These are phyloP conservation scores for Fragum whitleyi DNA, from an alignment of 2,888 invertebrate genomes.

Conservation along the genomic window DNA sequence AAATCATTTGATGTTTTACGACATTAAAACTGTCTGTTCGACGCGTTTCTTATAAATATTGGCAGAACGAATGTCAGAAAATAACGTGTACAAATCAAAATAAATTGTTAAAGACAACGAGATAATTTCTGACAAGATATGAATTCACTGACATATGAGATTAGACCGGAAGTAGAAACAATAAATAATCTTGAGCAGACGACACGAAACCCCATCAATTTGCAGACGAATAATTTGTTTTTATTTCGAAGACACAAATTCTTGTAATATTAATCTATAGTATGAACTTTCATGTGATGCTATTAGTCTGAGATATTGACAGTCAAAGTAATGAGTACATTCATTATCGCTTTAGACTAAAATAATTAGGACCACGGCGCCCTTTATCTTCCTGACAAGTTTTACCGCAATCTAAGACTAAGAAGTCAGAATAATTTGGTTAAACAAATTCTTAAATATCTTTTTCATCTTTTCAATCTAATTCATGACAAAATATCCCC, in stretches of 20 bases:
- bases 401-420: no score
- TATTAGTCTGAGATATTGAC: slow-evolving; percentile 7
- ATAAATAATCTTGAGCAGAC: slow-evolving; percentile 65
- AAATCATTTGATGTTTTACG: slow-evolving; percentile 5
- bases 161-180: slow-evolving; percentile 63
- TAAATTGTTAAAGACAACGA: slow-evolving; percentile 64
- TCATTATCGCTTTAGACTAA: slow-evolving; percentile 13
- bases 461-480: no score
- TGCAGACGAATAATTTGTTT: slow-evolving; percentile 66
- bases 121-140: slow-evolving; percentile 64
- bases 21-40: background rate
- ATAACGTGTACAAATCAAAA: slow-evolving; percentile 50
- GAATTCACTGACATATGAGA: slow-evolving; percentile 64
- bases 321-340: slow-evolving; percentile 22
- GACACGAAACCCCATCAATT: slow-evolving; percentile 62
- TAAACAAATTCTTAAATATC: no score
- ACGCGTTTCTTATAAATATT: slow-evolving; percentile 21
- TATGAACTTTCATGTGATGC: slow-evolving; percentile 34
- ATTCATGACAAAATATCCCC: no score
- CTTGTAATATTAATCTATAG: slow-evolving; percentile 42
- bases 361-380: background rate
- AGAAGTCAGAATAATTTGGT: no score
- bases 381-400: background rate
- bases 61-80: slow-evolving; percentile 26
- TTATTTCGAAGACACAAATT: slow-evolving; percentile 47